Conservation (phyloP, 1,140 invertebrate genomes). For the Cryptotermes secundus region DNA sequence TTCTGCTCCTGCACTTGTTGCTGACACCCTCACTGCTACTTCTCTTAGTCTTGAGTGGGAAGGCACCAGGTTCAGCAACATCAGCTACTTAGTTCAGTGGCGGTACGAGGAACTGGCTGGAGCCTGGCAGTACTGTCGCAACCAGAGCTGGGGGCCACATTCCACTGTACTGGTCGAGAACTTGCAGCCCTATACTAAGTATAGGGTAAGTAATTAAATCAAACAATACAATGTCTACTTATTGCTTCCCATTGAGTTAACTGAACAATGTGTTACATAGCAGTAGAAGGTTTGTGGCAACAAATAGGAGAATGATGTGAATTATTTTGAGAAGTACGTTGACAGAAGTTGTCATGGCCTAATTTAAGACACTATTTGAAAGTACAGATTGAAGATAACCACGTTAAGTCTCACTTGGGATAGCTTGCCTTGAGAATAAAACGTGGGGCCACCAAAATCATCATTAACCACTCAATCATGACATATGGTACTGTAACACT, state of each 20-base stretch:
- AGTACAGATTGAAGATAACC: no score
- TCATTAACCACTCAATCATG: no score
- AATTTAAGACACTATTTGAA: no score
- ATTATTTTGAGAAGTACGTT: no score
- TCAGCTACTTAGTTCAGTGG: slow-evolving; percentile 75
- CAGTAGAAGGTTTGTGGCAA: no score
- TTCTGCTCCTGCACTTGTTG: slow-evolving; percentile 70
- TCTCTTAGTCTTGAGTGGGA: slow-evolving; percentile 82
- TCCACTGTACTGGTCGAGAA: slow-evolving; percentile 70
- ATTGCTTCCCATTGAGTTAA: background rate
- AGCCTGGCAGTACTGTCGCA: slow-evolving; percentile 71
- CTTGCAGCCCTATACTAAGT: slow-evolving; percentile 84
- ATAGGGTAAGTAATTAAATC: slow-evolving; percentile 62
- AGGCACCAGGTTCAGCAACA: slow-evolving; percentile 54
- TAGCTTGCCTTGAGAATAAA: no score
- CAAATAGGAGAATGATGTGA: no score
- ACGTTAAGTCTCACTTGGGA: no score
- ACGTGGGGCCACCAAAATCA: no score
- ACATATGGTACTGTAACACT: no score
- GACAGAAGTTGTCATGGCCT: no score
- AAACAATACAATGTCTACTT: background rate
- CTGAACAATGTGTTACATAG: no score
- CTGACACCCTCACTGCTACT: slow-evolving; percentile 69
- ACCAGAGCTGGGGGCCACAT: slow-evolving; percentile 63
- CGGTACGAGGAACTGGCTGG: slow-evolving; percentile 65